Evolutionary conservation across 1,140 invertebrate species (phyloP).

Genomic region (Diorhabda carinulata): DNA sequence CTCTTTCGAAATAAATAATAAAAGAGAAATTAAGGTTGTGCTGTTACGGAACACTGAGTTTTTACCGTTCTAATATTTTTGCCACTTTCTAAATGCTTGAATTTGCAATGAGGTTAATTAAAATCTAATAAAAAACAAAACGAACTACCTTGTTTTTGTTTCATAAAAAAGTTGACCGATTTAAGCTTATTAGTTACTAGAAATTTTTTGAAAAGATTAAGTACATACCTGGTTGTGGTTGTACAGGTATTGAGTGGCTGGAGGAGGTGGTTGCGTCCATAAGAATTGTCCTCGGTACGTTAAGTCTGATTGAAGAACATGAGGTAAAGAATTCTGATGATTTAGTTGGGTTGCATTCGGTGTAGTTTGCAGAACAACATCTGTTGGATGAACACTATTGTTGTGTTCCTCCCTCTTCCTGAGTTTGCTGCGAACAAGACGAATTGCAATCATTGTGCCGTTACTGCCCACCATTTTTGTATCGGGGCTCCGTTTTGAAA

Average conservation of each 20-base stretch:
- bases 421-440: slow-evolving; percentile 83
- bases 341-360: slow-evolving; percentile 31
- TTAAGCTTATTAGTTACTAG: too few species aligned
- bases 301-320: slow-evolving; percentile 32
- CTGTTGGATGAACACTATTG: slow-evolving; percentile 61
- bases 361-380: slow-evolving; percentile 59
- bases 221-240: slow-evolving; percentile 70
- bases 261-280: slow-evolving; percentile 75
- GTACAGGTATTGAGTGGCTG: slow-evolving; percentile 69
- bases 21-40: slow-evolving; percentile 4
- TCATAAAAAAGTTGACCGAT: too few species aligned
- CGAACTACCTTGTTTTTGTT: too few species aligned
- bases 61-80: slow-evolving; percentile 5
- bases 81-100: not conserved
- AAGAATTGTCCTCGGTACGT: slow-evolving; percentile 58
- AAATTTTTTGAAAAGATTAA: not conserved
- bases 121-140: too few species aligned
- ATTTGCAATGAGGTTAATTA: not conserved
- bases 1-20: not conserved
- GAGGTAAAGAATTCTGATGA: slow-evolving; percentile 29
- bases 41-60: slow-evolving; percentile 3
- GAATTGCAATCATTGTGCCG: slow-evolving; percentile 77
- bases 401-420: slow-evolving; percentile 74
- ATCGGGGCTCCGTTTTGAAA: slow-evolving; percentile 40
- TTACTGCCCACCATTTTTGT: slow-evolving; percentile 71